Evolutionary conservation across 2,797 vertebrate species (phyloP).

Genomic region (Myotis findleyi): DNA sequence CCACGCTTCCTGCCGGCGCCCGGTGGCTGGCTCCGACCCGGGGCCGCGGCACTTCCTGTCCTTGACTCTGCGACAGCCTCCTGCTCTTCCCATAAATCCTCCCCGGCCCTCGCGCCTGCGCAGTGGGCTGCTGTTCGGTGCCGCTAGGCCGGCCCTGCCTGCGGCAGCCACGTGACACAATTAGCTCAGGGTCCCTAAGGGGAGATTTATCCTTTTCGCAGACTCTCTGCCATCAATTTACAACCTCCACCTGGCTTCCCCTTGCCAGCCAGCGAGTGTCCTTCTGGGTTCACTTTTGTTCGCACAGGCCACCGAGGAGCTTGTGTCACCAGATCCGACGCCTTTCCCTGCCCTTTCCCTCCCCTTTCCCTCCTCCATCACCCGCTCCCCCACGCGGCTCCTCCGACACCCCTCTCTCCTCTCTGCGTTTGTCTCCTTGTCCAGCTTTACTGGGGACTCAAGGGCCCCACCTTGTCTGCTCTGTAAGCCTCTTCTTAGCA

Average conservation of each 20-base stretch:
- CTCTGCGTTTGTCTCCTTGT: not conserved
- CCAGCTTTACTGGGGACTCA: not conserved
- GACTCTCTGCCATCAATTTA: conserved; percentile 63
- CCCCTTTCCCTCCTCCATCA: not conserved
- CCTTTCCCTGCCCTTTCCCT: not conserved
- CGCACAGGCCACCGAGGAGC: not conserved
- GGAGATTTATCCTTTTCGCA: conserved; percentile 64
- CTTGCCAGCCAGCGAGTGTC: conserved; percentile 59
- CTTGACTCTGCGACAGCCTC: conserved; percentile 46
- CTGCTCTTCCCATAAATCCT: conserved; percentile 63
- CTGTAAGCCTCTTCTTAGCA: not conserved
- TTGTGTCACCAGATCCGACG: not conserved
- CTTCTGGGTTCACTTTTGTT: conserved; percentile 68
- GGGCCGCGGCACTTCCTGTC: conserved; percentile 57
- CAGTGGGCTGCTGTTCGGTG: conserved; percentile 46
- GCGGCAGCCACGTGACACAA: conserved; percentile 47
- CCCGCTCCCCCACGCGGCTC: not conserved
- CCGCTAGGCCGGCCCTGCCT: not conserved
- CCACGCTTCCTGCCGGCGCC: conserved; percentile 10
- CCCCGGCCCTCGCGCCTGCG: conserved; percentile 36
- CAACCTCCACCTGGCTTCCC: conserved; percentile 68
- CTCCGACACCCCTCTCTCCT: not conserved
- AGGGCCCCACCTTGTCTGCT: not conserved
- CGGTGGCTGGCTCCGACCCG: not conserved
- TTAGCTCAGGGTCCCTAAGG: conserved; percentile 70